Evolutionary conservation across 2,888 invertebrate species (phyloP), one percentile per base, ranked within the genome.

Genomic region (Xanthia icteritia): DNA sequence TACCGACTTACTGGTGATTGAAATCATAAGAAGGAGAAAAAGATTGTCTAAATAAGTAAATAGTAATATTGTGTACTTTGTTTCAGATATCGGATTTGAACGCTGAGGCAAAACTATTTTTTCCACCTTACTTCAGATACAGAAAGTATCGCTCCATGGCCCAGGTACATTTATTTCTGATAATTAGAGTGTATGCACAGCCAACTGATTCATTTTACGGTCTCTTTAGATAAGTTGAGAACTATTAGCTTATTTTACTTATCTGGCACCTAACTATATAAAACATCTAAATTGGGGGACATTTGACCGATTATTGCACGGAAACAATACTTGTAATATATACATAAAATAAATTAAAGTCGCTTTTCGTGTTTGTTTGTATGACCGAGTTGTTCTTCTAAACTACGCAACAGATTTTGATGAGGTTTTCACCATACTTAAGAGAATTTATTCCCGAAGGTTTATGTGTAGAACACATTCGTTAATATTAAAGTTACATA

Each of bases 101-200:
- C 78, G 94, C 91, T 15, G 93, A 95, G 11, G 94, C 94, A 3
- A 90, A 95, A 84, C 86, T 92, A 80, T 95, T 95, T 85, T 89
- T 95, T 80, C 94, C 95, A n/a, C 96, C 96, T 1, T 95, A 92
- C 88, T 93, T 94, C n/a, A 92, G 95, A 86, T 95, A 95, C 90
- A 91, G 89, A 78, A 92, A 91, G 78, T 96, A 95, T 85, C 93
- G 95, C 36, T 82, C 89, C 13, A 73, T 94, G 61, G 93, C 92
- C 20, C 94, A 95, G 94, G 95, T 95, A 90, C 68, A 71, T 65
- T 72, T 60, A 72, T 42, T 64, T 73, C 0, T 80, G 2, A 42
- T 39, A 2, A 27, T 48, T 67, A 31, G 20, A 51, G 5, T 51
- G 23, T 42, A 56, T 42, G n/a, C 6, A 31, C n/a, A n/a, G 45